These are phyloP conservation scores for Hedya salicella DNA, from an alignment of 2,888 invertebrate genomes.

Conservation along the genomic window DNA sequence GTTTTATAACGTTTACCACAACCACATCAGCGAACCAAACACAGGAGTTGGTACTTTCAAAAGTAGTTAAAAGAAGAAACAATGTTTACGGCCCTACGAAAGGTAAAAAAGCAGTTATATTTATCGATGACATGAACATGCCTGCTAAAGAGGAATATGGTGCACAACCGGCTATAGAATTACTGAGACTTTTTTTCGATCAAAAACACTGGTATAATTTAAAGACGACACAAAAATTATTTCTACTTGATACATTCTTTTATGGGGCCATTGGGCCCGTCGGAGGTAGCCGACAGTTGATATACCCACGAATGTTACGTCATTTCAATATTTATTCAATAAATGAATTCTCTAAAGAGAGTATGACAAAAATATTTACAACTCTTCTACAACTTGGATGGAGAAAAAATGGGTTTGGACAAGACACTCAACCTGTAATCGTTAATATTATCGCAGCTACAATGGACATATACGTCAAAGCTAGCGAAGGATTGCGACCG, in stretches of 20 bases:
- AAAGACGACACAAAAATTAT: conserved; percentile 91
- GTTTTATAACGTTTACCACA: conserved; percentile 93
- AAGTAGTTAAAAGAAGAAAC: conserved; percentile 88
- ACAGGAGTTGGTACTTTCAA: conserved; percentile 90
- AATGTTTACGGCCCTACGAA: conserved; percentile 91
- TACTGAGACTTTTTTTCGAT: conserved; percentile 92
- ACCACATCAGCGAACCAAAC: conserved; percentile 93
- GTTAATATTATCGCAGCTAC: conserved; percentile 92
- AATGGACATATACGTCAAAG: conserved; percentile 90
- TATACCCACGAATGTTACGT: conserved; percentile 94
- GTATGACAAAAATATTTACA: conserved; percentile 94
- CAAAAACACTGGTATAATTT: conserved; percentile 95
- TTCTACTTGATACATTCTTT: conserved; percentile 91
- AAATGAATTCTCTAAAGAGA: conserved; percentile 95
- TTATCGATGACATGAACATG: conserved; percentile 96
- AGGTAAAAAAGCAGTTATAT: conserved; percentile 89
- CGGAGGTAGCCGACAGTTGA: conserved; percentile 94
- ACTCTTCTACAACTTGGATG: conserved; percentile 91
- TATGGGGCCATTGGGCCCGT: conserved; percentile 95
- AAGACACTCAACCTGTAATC: conserved; percentile 88
- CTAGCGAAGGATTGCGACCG: conserved; percentile 88
- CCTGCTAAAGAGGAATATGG: conserved; percentile 93
- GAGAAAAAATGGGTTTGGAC: conserved; percentile 91
- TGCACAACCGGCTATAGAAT: conserved; percentile 94
- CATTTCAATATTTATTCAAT: conserved; percentile 95